phyloP scores from a whole-genome alignment of 2,797 vertebrate species.

The Adrianichthys oophorus region DNA sequence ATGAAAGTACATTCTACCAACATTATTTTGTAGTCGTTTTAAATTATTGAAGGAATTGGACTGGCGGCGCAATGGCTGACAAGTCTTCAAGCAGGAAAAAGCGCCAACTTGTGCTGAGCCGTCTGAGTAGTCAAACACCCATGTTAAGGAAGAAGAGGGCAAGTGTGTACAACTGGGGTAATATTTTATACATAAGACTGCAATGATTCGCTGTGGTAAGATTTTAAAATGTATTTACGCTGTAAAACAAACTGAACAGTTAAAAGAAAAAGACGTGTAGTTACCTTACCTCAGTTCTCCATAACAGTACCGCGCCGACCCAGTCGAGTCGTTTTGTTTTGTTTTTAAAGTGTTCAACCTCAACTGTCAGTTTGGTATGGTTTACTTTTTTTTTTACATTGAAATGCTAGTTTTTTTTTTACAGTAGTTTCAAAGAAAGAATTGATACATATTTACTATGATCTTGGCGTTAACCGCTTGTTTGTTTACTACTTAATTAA shows the following conservation, averaged over 20 bases:
- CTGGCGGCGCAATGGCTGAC: conserved; percentile 32
- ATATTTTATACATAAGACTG: not conserved
- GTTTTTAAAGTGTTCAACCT: not conserved
- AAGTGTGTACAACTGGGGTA: not conserved
- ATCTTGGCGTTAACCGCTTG: conserved; percentile 50
- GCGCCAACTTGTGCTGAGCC: conserved; percentile 76
- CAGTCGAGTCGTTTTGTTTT: conserved; percentile 35
- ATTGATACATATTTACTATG: not conserved
- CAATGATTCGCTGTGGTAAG: conserved; percentile 50
- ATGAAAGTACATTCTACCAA: fast-evolving
- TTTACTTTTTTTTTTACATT: fast-evolving
- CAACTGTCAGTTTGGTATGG: fast-evolving
- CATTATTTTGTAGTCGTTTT: not conserved
- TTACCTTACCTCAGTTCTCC: conserved; percentile 44
- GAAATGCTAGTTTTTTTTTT: fast-evolving
- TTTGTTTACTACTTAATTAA: conserved; percentile 37
- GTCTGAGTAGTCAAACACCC: conserved; percentile 27
- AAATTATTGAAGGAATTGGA: not conserved
- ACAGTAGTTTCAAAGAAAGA: not conserved
- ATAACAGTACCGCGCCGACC: conserved; percentile 37
- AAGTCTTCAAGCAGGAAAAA: conserved; percentile 73
- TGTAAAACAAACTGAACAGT: too few relatives aligned
- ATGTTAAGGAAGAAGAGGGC: conserved; percentile 2
- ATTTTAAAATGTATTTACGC: not conserved
- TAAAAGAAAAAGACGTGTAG: too few relatives aligned